A percentile compares a stretch with the other conserved stretches of the same genome.
These are phyloP conservation scores for Clistopyga incitator DNA, from an alignment of 2,888 invertebrate species.

Conservation along the genomic window DNA sequence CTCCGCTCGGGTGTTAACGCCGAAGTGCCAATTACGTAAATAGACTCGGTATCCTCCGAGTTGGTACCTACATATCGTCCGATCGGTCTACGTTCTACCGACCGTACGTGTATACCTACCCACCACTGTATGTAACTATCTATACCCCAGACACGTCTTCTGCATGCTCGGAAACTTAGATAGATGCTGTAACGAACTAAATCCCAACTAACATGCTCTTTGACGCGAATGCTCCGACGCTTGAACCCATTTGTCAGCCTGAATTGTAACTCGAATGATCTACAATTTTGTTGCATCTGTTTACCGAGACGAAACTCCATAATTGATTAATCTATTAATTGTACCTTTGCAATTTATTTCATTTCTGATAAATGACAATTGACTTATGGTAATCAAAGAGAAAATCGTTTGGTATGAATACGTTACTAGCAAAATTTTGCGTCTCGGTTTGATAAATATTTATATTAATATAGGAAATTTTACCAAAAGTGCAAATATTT, in stretches of 20 bases:
- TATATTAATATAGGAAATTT: too few species aligned
- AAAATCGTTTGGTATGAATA: not conserved
- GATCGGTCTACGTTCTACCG: constrained; percentile 60
- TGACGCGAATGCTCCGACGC: not conserved
- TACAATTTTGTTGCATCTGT: not conserved
- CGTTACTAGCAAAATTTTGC: too few species aligned
- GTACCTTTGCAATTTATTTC: not conserved
- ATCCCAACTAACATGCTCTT: not conserved
- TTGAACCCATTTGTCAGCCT: constrained; percentile 1
- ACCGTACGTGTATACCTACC: constrained; percentile 28
- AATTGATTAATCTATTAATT: not conserved
- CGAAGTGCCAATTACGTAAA: constrained; percentile 68
- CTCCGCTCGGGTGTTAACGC: constrained; percentile 63
- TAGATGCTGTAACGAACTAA: constrained; percentile 1
- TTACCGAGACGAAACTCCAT: not conserved
- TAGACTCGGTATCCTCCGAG: constrained; percentile 61
- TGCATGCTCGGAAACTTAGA: not conserved
- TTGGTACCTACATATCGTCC: constrained; percentile 62
- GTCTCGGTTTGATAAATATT: too few species aligned
- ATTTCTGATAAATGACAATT: not conserved
- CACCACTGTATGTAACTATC: constrained; percentile 29
- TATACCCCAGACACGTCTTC: constrained; percentile 15
- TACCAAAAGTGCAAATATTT: too few species aligned
- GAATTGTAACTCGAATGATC: not conserved
- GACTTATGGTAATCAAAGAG: not conserved